Percentiles rank a stretch among this genome's conserved stretches.
Evolutionary conservation across 2,888 invertebrate genomes (phyloP).

Genomic region (Chaetogeoica ovagalla): DNA sequence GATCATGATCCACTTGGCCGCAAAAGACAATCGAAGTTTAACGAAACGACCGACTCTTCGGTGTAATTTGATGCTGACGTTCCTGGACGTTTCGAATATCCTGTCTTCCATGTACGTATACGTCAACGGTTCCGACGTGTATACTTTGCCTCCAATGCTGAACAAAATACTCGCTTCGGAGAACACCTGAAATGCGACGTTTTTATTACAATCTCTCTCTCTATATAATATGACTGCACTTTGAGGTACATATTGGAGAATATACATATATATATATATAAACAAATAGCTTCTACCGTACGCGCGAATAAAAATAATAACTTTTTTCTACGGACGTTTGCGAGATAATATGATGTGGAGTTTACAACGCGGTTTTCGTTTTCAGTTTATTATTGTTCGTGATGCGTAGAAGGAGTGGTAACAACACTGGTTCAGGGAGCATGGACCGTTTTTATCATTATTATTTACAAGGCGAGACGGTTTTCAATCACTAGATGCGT

Average conservation of each 20-base stretch:
- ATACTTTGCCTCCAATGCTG: conserved; percentile 78
- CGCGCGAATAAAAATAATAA: background rate
- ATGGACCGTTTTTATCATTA: background rate
- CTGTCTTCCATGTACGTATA: conserved; percentile 74
- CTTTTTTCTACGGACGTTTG: conserved; percentile 9
- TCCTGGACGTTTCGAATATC: conserved; percentile 78
- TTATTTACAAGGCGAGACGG: background rate
- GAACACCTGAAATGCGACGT: conserved; percentile 68
- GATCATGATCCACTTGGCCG: conserved; percentile 84
- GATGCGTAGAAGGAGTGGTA: no score
- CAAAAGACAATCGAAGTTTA: conserved; percentile 75
- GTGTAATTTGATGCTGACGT: conserved; percentile 79
- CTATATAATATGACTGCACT: background rate
- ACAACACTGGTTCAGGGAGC: background rate
- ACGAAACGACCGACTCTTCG: conserved; percentile 81
- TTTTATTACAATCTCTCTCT: conserved; percentile 1
- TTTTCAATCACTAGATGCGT: conserved; percentile 8
- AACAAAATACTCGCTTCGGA: conserved; percentile 78
- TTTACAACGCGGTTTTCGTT: background rate
- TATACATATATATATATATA: background rate
- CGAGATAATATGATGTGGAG: conserved; percentile 18
- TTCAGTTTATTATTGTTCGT: no score
- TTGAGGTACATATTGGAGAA: background rate
- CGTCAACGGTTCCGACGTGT: conserved; percentile 75
- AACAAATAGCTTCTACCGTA: background rate